These are phyloP conservation scores for Eulemur coronatus DNA, from an alignment of 2,797 vertebrate species.

Conservation along the genomic window DNA sequence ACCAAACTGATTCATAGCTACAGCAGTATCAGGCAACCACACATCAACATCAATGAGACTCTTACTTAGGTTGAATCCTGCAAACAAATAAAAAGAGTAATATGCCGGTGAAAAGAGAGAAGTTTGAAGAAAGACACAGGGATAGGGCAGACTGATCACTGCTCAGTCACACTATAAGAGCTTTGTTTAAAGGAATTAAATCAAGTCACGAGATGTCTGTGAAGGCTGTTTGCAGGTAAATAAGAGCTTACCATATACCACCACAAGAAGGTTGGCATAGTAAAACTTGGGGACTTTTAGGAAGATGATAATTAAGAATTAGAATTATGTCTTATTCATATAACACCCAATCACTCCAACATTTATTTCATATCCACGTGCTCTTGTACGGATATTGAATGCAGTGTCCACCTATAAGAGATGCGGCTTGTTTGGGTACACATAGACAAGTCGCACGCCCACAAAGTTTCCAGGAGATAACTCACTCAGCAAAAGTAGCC, in stretches of 20 bases:
- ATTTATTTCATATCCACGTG: background rate
- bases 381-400: background rate
- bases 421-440: background rate
- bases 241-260: background rate
- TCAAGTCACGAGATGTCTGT: background rate
- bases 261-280: background rate
- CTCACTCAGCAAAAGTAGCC: background rate
- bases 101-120: background rate
- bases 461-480: background rate
- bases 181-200: background rate
- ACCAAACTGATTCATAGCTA: background rate
- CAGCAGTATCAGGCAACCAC: background rate
- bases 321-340: background rate
- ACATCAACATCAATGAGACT: background rate
- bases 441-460: background rate
- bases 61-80: background rate
- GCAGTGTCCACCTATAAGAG: background rate
- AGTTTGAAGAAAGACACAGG: background rate
- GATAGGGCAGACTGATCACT: background rate
- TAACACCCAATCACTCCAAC: background rate
- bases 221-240: background rate
- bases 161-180: background rate
- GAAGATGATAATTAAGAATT: background rate
- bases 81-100: background rate
- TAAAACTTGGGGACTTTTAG: background rate